Conservation (phyloP, 1,140 invertebrate species). For the Brachionus koreanus region DNA sequence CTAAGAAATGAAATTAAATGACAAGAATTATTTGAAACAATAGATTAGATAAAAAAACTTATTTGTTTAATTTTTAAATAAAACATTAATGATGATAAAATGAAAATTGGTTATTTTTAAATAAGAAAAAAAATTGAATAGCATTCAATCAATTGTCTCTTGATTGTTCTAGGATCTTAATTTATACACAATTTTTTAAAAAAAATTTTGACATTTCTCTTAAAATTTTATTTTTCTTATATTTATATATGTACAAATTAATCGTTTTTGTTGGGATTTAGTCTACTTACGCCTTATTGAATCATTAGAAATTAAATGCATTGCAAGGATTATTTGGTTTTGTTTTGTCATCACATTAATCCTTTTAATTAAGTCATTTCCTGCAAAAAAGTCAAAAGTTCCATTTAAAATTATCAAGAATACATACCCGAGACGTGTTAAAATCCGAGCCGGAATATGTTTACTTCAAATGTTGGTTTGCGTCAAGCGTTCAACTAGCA, state of each 20-base stretch:
- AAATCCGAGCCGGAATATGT: not conserved
- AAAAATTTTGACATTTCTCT: not conserved
- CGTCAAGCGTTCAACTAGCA: not conserved
- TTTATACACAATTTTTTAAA: too few species aligned
- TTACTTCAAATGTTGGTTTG: not conserved
- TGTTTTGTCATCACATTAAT: not conserved
- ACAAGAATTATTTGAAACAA: too few species aligned
- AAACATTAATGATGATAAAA: too few species aligned
- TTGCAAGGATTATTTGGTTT: not conserved
- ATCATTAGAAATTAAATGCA: not conserved
- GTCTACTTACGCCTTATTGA: not conserved
- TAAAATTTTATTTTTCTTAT: not conserved
- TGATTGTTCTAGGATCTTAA: too few species aligned
- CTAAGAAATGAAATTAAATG: too few species aligned
- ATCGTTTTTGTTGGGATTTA: not conserved
- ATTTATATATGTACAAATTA: not conserved
- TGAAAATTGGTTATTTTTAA: too few species aligned
- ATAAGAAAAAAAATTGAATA: too few species aligned
- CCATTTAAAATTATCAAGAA: not conserved
- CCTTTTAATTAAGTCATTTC: not conserved
- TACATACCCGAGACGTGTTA: not conserved
- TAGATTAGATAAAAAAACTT: too few species aligned
- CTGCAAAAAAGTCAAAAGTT: not conserved
- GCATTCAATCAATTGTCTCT: too few species aligned
- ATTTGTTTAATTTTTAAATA: too few species aligned